These are phyloP conservation scores for Tringa solitaria DNA, from an alignment of 2,113 vertebrate species.

Conservation along the genomic window DNA sequence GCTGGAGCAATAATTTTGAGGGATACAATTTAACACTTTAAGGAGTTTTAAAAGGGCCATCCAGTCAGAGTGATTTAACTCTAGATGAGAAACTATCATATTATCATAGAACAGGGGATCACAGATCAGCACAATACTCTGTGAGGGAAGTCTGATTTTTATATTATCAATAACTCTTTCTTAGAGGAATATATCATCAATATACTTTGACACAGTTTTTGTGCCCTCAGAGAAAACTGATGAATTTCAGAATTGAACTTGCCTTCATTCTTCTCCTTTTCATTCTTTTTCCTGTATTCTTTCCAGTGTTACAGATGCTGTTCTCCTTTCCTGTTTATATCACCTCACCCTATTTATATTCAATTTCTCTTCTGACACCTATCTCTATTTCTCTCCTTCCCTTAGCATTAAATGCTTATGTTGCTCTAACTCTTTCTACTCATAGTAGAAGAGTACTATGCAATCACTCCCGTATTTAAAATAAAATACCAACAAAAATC, in stretches of 20 bases:
- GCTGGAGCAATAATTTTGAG: background rate
- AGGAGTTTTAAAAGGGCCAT: background rate
- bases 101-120: background rate
- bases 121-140: background rate
- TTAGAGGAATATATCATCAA: background rate
- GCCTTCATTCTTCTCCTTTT: background rate
- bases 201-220: background rate
- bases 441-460: background rate
- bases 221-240: background rate
- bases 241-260: background rate
- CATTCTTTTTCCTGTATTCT: background rate
- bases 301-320: background rate
- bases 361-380: background rate
- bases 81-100: background rate
- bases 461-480: background rate
- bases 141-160: background rate
- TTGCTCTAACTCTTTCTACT: background rate
- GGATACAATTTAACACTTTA: background rate
- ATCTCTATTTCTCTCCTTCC: background rate
- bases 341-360: background rate
- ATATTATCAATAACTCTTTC: background rate
- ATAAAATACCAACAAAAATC: background rate
- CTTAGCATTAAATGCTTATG: background rate
- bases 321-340: background rate
- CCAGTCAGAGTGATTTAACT: background rate